Base-by-base conservation (phyloP, 2,113 vertebrate genomes). In the Cynocephalus volans region DNA sequence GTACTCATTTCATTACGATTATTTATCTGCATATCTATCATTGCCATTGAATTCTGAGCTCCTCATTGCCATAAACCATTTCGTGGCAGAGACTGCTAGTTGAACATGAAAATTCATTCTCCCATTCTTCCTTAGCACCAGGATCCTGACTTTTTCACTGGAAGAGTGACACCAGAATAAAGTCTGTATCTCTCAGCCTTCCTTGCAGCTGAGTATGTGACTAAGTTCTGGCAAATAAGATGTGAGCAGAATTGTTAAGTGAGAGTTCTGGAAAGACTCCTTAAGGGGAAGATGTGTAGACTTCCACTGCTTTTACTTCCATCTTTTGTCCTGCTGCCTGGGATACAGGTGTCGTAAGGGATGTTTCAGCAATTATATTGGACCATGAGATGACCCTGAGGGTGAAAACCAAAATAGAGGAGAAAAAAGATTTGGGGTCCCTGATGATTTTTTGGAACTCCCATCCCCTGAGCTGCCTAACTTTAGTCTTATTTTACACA, bases 201-300 rank as follows among this genome's bases (percentile, higher is more conserved):
- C 48, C 50, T 31, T 91, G 19, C 36, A 62, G 64, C 52, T 88
- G n/a, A 28, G 6, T 84, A 52, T 70, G 17, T 45, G 60, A 76
- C 36, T 80, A 54, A 90, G 41, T 70, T 70, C 54, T 97, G 62
- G 89, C 48, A 88, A 88, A 48, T n/a, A 56, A 77, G 17, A 93
- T 50, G 13, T 48, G 13, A 90, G 24, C 15, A 28, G 17, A 67
- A 72, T 73, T 56, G 21, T 72, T 94, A 56, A n/a, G 21, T 50
- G 65, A 48, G 54, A 60, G 36, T 77, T 93, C n/a, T 93, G 56
- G n/a, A n/a, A 82, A 83, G 56, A 75, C 7, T 82, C 73, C 33
- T 65, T 87, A 54, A 77, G 11, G 10, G 36, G 60, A 41, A 84
- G 72, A 58, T 6, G 17, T 69, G 1, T 81, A 52, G 60, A 56